Evolutionary conservation across 2,888 invertebrate species (phyloP), one percentile per base, ranked within the genome.

Genomic region (Melanostoma scalare): DNA sequence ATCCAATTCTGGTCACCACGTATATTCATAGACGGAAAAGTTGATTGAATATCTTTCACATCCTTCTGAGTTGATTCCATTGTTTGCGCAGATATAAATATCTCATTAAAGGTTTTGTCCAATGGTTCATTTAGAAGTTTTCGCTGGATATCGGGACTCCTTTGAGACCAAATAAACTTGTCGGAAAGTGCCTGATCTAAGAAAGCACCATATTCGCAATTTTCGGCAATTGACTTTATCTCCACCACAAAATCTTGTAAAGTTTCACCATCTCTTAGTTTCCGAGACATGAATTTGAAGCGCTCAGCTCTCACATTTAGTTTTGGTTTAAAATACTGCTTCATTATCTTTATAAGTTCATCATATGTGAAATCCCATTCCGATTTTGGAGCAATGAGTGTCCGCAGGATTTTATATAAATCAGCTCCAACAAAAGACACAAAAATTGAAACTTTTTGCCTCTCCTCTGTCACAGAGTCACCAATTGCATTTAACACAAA

Each of bases 1-100:
- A 55, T 56, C 36, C 68, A 56, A 38, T 55, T 69, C 8, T 56
- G 30, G n/a, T 56, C 55, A 35, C 30, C 38, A 35, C n/a, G 52
- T 46, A 48, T 1, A 30, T 33, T 55, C 46, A 56, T 6, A 4
- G 56, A 56, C 4, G 55, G 46, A 31, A 48, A 10, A 6, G 36
- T 55, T 44, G 55, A 36, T 4, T 68, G 68, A 38, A 69, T 55
- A 4, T 69, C 56, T 10, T 46, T 36, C 4, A 69, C 56, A 48
- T 69, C 38, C 8, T 69, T 69, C 44, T 56, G 55, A 2, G 68
- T 56, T 6, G 38, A 58, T 58, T 52, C 60, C 50, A 71, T 60
- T 3, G 42, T 56, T 40, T 58, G 40, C 8, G 63, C 50, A 30
- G 63, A 6, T 8, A 50, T 40, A 6, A 52, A 67, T 40, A 67